Evolutionary conservation across 37 sponge, comb jelly and placozoan species (phyloP), one percentile per base, ranked within the genome.

Genomic region (Amphimedon queenslandica): DNA sequence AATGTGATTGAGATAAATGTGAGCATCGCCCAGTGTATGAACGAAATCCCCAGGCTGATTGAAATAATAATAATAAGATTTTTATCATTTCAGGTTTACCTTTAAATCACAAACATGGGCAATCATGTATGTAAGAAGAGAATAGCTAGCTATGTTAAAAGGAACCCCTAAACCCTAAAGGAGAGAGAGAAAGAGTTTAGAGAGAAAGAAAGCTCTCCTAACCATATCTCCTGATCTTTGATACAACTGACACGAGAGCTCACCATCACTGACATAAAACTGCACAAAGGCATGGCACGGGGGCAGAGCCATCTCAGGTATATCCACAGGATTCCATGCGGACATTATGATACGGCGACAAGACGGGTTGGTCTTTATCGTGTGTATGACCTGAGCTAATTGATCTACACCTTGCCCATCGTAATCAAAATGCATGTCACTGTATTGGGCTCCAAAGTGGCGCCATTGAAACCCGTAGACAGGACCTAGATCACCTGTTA

Each of bases 401-500:
- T 97, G 98, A 67, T 97, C 98, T 68, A 97, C 95, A 0, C 98
- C 98, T 37, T 88, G 67, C 4, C 92, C 98, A 40, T 51, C 57
- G 75, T 97, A 97, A 77, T 94, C 94, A 2, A 92, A 67, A 76
- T 94, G 89, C 92, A 91, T 97, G 79, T 97, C 90, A 40, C 58
- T 69, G 51, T 97, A 97, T 41, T 84, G 29, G 8, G 98, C 98
- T 1, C 98, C 98, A 80, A 97, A 97, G 71, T 97, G 98, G 20
- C 98, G 71, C 98, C 98, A 97, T 71, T 97, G 98, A 75, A 97
- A 97, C 10, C 98, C 98, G 68, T 97, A 97, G 21, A 97, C 87
- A 27, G 98, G 98, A 57, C 98, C 98, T 39, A 97, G 67, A 57
- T 97, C 98, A 64, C 89, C 86, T 85, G 63, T 24, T 29, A 6